Conservation (phyloP, 2,888 invertebrate genomes). For the Tyria jacobaeae region DNA sequence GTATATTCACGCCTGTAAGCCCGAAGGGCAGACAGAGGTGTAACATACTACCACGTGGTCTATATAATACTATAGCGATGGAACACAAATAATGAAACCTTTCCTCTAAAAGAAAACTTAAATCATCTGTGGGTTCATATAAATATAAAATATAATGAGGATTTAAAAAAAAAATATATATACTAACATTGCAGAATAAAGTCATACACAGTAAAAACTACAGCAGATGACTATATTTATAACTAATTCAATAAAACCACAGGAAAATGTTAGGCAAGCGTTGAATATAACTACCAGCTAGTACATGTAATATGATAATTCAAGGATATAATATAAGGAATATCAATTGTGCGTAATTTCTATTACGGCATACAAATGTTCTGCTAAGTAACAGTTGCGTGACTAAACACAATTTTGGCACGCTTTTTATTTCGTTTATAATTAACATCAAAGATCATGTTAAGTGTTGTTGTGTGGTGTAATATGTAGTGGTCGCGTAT, state of each 20-base stretch:
- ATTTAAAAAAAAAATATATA: too few relatives aligned
- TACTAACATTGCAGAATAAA: too few relatives aligned
- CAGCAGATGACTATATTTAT: background rate
- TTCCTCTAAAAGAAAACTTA: too few relatives aligned
- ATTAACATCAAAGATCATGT: constrained; percentile 28
- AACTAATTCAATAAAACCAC: background rate
- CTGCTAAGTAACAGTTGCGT: constrained; percentile 21
- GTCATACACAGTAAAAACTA: too few relatives aligned
- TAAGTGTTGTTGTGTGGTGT: constrained; percentile 10
- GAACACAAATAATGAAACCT: too few relatives aligned
- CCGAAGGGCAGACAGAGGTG: too few relatives aligned
- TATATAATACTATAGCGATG: too few relatives aligned
- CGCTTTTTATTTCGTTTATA: constrained; percentile 13
- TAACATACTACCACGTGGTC: too few relatives aligned
- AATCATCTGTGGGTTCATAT: too few relatives aligned
- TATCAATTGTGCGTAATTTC: constrained; percentile 5
- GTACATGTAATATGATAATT: background rate
- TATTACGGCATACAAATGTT: background rate
- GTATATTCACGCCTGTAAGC: too few relatives aligned
- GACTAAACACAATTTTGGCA: constrained; percentile 13
- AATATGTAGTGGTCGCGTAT: background rate
- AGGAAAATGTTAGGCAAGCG: constrained; percentile 6
- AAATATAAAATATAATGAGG: too few relatives aligned
- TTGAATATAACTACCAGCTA: background rate
- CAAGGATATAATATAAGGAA: background rate